phyloP scores from a whole-genome alignment of 2,113 vertebrate genomes.

The Leuciscus idus region DNA sequence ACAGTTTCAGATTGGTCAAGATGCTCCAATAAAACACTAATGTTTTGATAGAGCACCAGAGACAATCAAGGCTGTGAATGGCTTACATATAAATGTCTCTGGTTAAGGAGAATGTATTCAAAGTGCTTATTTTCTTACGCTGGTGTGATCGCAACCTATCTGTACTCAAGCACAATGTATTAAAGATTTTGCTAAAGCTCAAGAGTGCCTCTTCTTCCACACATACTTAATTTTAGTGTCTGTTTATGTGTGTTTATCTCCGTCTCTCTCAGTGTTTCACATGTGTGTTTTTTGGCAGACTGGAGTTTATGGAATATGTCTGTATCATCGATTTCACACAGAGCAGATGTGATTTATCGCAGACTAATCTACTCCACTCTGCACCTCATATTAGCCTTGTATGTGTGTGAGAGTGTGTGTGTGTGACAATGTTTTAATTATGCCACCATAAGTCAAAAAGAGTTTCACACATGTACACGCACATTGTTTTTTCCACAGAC shows the following conservation, averaged over 20 bases:
- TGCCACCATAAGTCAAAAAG: background rate
- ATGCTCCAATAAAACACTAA: background rate
- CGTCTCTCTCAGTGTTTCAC: background rate
- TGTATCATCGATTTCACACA: constrained; percentile 21
- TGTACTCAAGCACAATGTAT: background rate
- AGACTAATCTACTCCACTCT: constrained; percentile 6
- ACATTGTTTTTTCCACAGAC: background rate
- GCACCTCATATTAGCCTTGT: constrained; percentile 1
- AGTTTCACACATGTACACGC: background rate
- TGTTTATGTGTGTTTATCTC: constrained; percentile 29
- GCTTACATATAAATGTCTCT: background rate
- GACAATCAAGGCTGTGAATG: no score
- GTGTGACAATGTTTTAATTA: constrained; percentile 4
- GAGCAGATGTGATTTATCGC: constrained; percentile 33
- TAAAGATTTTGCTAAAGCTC: constrained; percentile 6
- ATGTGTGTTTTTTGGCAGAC: constrained; percentile 25
- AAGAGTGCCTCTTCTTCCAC: background rate
- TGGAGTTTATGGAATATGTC: constrained; percentile 15
- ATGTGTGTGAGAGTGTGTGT: background rate
- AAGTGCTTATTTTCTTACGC: background rate
- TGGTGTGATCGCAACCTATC: background rate
- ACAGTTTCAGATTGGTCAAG: background rate
- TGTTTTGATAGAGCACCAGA: background rate
- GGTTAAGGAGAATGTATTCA: background rate
- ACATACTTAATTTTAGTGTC: background rate